Base-by-base conservation (phyloP, 2,888 invertebrate species). In the Drosophila mimetica region DNA sequence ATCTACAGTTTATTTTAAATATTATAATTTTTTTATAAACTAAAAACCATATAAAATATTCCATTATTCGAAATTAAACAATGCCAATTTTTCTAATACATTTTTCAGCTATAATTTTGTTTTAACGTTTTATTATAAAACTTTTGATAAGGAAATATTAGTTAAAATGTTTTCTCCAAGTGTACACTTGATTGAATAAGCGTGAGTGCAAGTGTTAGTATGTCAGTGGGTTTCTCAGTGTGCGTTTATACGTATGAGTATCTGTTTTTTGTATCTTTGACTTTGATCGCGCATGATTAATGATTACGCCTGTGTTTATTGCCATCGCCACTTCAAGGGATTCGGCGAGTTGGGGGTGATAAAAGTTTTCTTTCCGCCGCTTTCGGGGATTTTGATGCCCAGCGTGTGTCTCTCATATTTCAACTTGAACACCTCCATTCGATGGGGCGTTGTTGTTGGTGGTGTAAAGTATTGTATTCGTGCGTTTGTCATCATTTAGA, bases 281-380 rank as follows among this genome's bases (percentile, higher is more conserved):
- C 87, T 82, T 82, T 87, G 87, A 87, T 79, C 88, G 75, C 61
- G 72, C 57, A 76, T 82, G 82, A 87, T 82, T 88, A 88, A 88
- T 82, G 86, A 86, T 86, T 82, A 76, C 86, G 69, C 52, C 65
- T 36, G 80, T 86, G 80, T 86, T 88, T 88, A 82, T 86, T 83
- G 82, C 88, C 72, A 57, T 36, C 59, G 81, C 66, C 60, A 64
- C 67, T 61, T 34, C 47, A 34, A 36, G 50, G 50, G 50, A 22
- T 37, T 48, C 37, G 22, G 11, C 11, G 11, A n/a, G 22, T 53
- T 14, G 32, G 25, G 64, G 36, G 18, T 7, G 36, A 32, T 41
- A 48, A 69, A 72, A 64, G 13, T 54, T 64, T 54, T 72, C 71
- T 58, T 70, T 55, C 34, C 46, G 30, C 9, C n/a, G 47, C 66